phyloP scores from a whole-genome alignment of 2,797 vertebrate genomes.

The Enteromius fasciolatus region DNA sequence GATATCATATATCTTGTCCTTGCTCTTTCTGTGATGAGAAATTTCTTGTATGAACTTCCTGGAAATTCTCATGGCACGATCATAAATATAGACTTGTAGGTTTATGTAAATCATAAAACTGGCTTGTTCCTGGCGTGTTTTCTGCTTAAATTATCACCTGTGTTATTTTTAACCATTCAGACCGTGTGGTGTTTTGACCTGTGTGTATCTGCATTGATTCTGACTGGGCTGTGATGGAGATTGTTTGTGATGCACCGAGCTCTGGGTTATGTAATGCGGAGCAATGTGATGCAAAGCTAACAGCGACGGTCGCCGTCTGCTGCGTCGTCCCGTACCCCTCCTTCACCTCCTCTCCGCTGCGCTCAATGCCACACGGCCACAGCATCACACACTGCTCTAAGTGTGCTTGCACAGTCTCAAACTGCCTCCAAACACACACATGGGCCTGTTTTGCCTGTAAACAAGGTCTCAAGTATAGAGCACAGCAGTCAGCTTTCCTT shows the following conservation, averaged over 20 bases:
- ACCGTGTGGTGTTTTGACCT: not conserved
- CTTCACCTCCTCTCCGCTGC: slow-evolving; percentile 13
- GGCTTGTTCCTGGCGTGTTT: not conserved
- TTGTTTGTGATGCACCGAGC: slow-evolving; percentile 60
- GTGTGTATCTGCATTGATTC: slow-evolving; percentile 27
- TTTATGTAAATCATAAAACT: not conserved
- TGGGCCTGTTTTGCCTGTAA: slow-evolving; percentile 51
- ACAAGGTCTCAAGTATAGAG: slow-evolving; percentile 57
- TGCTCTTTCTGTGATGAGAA: not conserved
- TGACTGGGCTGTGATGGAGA: slow-evolving; percentile 61
- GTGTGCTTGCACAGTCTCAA: slow-evolving; percentile 34
- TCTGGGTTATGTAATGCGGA: slow-evolving; percentile 74
- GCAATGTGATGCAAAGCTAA: slow-evolving; percentile 63
- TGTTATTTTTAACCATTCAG: not conserved
- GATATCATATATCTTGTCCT: not conserved
- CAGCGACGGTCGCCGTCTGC: slow-evolving; percentile 58
- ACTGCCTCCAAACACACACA: slow-evolving; percentile 17
- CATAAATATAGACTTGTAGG: not conserved
- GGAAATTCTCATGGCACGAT: not conserved
- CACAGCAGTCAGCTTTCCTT: slow-evolving; percentile 1
- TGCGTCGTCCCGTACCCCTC: slow-evolving; percentile 26
- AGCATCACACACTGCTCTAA: slow-evolving; percentile 31
- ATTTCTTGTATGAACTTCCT: not conserved
- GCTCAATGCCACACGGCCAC: slow-evolving; percentile 3
- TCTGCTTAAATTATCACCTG: not conserved